phyloP scores from a whole-genome alignment of 1,140 invertebrate genomes.

The Apis mellifera region DNA sequence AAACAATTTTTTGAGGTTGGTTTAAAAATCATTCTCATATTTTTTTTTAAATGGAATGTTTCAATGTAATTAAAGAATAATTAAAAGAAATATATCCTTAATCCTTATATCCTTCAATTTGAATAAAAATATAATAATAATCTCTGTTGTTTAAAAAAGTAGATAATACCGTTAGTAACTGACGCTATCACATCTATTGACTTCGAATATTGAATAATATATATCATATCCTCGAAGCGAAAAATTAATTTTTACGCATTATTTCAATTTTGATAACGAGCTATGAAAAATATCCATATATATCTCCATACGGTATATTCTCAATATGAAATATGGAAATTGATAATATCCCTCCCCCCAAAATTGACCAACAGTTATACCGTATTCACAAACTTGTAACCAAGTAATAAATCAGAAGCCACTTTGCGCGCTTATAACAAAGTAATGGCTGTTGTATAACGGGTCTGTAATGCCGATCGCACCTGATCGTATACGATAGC shows the following conservation, averaged over 20 bases:
- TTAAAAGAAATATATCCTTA: too few relatives aligned
- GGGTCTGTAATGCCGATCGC: not conserved
- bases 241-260: too few relatives aligned
- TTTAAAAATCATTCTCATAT: too few relatives aligned
- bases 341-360: not conserved
- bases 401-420: constrained; percentile 1
- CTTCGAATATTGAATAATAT: too few relatives aligned
- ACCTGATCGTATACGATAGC: not conserved
- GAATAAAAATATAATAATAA: not conserved
- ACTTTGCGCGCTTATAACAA: constrained; percentile 9
- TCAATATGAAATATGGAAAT: not conserved
- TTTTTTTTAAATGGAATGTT: too few relatives aligned
- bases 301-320: not conserved
- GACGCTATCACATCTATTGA: too few relatives aligned
- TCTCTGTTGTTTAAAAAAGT: not conserved
- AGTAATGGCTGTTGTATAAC: constrained; percentile 1
- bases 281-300: not conserved
- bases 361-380: not conserved
- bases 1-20: too few relatives aligned
- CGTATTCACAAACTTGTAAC: not conserved
- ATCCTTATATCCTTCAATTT: too few relatives aligned
- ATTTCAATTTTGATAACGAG: not conserved
- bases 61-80: too few relatives aligned
- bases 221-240: too few relatives aligned
- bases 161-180: too few relatives aligned